Evolutionary conservation across 2,113 vertebrate genomes (phyloP).

Genomic region (Lucifuga dentata): DNA sequence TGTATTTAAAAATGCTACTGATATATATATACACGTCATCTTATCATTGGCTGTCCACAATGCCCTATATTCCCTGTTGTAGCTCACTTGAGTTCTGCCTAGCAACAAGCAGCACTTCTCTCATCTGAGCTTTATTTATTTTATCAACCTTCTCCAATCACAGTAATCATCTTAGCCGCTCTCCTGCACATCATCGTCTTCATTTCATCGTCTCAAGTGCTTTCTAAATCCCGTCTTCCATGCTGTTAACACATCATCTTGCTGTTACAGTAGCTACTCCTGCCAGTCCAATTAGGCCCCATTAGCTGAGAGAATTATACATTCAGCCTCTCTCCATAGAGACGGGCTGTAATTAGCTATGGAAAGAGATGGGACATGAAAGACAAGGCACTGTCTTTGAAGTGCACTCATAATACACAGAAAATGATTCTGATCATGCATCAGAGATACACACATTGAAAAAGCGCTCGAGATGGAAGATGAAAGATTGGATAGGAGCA

Average conservation of each 20-base stretch:
- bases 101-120: constrained; percentile 56
- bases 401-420: constrained; percentile 2
- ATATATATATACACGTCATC: too few species aligned
- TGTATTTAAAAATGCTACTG: too few species aligned
- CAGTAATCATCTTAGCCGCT: constrained; percentile 46
- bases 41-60: too few species aligned
- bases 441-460: background rate
- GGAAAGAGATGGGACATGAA: constrained; percentile 50
- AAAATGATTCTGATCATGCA: constrained; percentile 12
- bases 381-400: constrained; percentile 36
- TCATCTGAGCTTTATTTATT: constrained; percentile 46
- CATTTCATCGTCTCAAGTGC: constrained; percentile 39
- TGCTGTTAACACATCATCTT: constrained; percentile 30
- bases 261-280: constrained; percentile 37
- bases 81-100: constrained; percentile 46
- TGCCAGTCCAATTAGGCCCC: constrained; percentile 53
- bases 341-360: constrained; percentile 59
- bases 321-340: constrained; percentile 46
- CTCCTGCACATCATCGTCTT: constrained; percentile 38
- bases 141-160: constrained; percentile 42
- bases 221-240: constrained; percentile 56
- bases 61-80: background rate
- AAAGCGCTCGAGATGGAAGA: background rate
- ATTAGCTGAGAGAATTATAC: constrained; percentile 60
- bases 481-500: background rate